Conservation (phyloP, 2,113 vertebrate species). For the Merops nubicus region DNA sequence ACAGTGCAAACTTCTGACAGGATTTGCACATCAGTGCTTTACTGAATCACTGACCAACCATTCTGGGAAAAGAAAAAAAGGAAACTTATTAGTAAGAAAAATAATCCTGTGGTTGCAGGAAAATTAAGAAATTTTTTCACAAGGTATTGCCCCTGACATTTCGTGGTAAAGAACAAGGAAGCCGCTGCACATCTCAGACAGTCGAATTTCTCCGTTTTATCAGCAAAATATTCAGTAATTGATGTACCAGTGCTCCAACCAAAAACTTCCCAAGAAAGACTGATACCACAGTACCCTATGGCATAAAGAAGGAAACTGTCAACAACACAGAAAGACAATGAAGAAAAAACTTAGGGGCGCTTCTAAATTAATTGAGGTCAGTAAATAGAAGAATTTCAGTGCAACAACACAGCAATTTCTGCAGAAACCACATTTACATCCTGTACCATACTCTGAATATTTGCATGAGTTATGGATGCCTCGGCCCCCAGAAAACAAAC, state of each 20-base stretch:
- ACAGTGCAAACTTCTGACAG: background rate
- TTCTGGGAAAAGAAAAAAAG: background rate
- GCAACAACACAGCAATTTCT: background rate
- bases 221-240: background rate
- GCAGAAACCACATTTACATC: background rate
- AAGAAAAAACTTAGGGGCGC: background rate
- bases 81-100: background rate
- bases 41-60: background rate
- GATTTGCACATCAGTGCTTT: background rate
- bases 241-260: background rate
- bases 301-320: background rate
- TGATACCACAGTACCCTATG: background rate
- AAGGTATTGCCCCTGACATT: background rate
- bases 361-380: background rate
- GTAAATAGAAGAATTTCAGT: background rate
- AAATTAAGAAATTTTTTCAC: background rate
- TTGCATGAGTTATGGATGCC: background rate
- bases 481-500: background rate
- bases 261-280: background rate
- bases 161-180: background rate
- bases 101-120: background rate
- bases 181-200: background rate
- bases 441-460: background rate
- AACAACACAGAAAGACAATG: background rate
- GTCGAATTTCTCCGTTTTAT: background rate